Evolutionary conservation across 2,797 vertebrate genomes (phyloP).

Genomic region (Pygocentrus nattereri): DNA sequence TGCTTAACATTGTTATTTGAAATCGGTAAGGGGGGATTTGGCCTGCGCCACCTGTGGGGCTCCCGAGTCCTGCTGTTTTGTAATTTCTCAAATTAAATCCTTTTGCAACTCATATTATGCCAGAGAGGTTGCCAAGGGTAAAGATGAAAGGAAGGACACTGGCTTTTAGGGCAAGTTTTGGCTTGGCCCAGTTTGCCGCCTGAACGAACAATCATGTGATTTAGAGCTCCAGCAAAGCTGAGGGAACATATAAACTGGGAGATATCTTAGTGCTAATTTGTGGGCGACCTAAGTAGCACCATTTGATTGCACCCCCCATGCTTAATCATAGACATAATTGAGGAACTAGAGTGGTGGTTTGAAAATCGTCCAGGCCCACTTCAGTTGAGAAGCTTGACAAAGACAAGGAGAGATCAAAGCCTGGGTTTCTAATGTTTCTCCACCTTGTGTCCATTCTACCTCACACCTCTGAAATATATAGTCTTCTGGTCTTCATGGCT

Average conservation of each 20-base stretch:
- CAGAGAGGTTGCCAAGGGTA: slow-evolving; percentile 77
- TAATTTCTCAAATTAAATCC: slow-evolving; percentile 80
- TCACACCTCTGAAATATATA: neutral
- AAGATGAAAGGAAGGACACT: slow-evolving; percentile 41
- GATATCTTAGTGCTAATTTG: neutral
- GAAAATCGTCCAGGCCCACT: neutral
- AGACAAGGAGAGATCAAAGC: slow-evolving; percentile 34
- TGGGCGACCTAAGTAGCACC: neutral
- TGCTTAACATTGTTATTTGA: slow-evolving; percentile 63
- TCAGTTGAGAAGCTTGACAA: neutral
- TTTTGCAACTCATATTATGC: slow-evolving; percentile 67
- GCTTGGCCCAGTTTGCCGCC: slow-evolving; percentile 22
- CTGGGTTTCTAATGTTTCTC: neutral
- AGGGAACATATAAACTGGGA: slow-evolving; percentile 8
- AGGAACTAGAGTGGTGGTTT: neutral
- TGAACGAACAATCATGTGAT: slow-evolving; percentile 4
- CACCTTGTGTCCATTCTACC: slow-evolving; percentile 14
- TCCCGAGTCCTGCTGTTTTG: slow-evolving; percentile 67
- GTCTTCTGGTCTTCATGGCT: slow-evolving; percentile 2
- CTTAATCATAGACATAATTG: neutral
- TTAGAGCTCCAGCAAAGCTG: slow-evolving; percentile 28
- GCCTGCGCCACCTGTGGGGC: slow-evolving; percentile 55
- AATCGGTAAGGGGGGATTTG: slow-evolving; percentile 52
- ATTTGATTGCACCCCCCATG: neutral
- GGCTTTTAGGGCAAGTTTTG: slow-evolving; percentile 24